phyloP scores from a whole-genome alignment of 2,113 vertebrate genomes.

The Nycticebus coucang region DNA sequence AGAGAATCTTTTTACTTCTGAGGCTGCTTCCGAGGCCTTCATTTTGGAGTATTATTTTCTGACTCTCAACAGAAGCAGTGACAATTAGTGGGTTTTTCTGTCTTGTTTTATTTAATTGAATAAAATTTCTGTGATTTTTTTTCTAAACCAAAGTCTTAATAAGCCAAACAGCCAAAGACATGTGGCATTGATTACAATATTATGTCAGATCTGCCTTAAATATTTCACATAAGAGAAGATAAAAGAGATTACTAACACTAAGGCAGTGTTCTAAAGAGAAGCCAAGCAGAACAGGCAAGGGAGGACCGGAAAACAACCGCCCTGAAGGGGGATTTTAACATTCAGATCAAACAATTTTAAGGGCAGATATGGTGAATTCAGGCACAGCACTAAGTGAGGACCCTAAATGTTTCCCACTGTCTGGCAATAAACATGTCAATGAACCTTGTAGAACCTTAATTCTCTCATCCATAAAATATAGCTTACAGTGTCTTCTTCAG shows the following conservation, averaged over 20 bases:
- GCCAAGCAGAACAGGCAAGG: background rate
- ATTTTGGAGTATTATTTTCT: no score
- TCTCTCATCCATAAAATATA: slow-evolving; percentile 10
- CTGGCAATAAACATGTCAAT: background rate
- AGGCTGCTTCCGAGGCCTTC: no score
- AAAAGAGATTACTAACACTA: background rate
- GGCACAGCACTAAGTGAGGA: background rate
- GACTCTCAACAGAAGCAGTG: background rate
- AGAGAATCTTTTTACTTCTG: no score
- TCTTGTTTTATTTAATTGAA: slow-evolving; percentile 45
- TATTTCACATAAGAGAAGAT: background rate
- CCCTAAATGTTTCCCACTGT: background rate
- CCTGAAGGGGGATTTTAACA: background rate
- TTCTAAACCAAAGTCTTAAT: slow-evolving; percentile 6
- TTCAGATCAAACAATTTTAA: slow-evolving; percentile 45
- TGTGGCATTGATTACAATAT: background rate
- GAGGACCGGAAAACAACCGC: background rate
- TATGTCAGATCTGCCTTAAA: background rate
- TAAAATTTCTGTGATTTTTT: background rate
- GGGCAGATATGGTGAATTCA: background rate
- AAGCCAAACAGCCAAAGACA: background rate
- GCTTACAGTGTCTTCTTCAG: background rate
- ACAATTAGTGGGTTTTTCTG: slow-evolving; percentile 32
- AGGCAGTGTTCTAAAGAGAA: slow-evolving; percentile 23
- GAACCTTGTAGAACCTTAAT: background rate